A percentile compares a stretch with the other conserved stretches of the same genome.
Conservation (phyloP, 30 jellyfish, hydroid and myxozoan genomes). For the Cassiopea xamachana region DNA sequence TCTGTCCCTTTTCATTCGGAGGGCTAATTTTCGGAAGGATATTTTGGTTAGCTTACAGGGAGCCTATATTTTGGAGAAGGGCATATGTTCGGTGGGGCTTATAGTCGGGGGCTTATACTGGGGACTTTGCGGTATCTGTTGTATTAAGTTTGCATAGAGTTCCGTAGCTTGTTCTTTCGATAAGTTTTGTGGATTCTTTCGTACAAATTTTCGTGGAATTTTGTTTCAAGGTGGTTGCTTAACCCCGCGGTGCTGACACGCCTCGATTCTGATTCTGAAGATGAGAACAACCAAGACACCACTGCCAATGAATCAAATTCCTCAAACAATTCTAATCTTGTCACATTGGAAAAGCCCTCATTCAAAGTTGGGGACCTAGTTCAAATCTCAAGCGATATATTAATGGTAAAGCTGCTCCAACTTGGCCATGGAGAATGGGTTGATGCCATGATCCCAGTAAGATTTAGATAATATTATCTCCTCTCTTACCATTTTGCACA, state of each 20-base stretch:
- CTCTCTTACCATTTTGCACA: background rate
- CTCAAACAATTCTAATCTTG: too few species aligned
- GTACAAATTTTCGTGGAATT: background rate
- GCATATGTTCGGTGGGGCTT: too few species aligned
- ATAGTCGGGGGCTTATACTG: too few species aligned
- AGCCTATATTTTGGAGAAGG: too few species aligned
- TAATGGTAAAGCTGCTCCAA: constrained; percentile 71
- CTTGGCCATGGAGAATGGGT: constrained; percentile 97
- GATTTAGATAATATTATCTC: background rate
- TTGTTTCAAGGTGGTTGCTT: constrained; percentile 78
- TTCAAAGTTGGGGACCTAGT: constrained; percentile 82
- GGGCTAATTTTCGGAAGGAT: too few species aligned
- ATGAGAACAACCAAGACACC: background rate
- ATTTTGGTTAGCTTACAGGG: too few species aligned
- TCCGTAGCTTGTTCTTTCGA: too few species aligned
- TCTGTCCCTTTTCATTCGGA: too few species aligned
- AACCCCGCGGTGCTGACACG: constrained; percentile 88
- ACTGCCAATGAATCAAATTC: too few species aligned
- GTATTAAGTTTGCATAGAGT: too few species aligned
- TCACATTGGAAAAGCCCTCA: background rate
- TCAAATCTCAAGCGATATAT: constrained; percentile 74
- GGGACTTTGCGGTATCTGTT: too few species aligned
- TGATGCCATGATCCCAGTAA: constrained; percentile 87
- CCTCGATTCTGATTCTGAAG: background rate
- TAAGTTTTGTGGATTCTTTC: too few species aligned